Base-by-base conservation (phyloP, 2,113 vertebrate genomes). In the Regulus satrapa region DNA sequence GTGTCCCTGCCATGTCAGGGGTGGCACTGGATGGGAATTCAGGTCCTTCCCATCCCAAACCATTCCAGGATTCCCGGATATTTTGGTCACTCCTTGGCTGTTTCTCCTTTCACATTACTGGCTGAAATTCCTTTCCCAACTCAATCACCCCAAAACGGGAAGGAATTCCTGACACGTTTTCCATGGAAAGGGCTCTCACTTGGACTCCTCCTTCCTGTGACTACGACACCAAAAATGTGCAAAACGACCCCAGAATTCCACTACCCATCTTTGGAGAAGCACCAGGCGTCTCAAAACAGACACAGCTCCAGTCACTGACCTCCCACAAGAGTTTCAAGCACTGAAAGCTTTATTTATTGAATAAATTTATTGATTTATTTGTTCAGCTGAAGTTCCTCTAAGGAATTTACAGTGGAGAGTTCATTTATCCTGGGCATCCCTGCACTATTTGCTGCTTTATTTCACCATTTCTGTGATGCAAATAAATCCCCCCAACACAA, bases 211-310 rank as follows among this genome's bases (percentile, higher is more conserved):
- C 18, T 59, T 38, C 24, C 71, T 9, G 10, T 0, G 1, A 32
- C 10, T 10, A 11, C 16, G 4, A 5, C 3, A 18, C 8, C 64
- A 51, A 62, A 66, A 92, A 12, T 0, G 1, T 7, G 8, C 0
- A 0, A 3, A 85, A 54, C 6, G 10, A 21, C 43, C 71, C 55
- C 69, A 71, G n/a, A 7, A 81, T 34, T 34, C 26, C 8, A 29
- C 24, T 0, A 10, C 24, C 9, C 3, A 0, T 13, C 21, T 74
- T 41, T 4, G 10, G 28, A 77, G 52, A n/a, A 64, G 31, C 32
- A 48, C 11, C 21, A 12, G 13, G 11, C 26, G 31, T 25, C 46
- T 66, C 36, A 6, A 23, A 61, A 11, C 28, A 62, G 46, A 20
- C 23, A 17, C 56, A 66, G 19, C 40, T 49, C 19, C 64, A 5